Conservation (phyloP, 2,113 vertebrate genomes). For the Protobothrops mucrosquamatus region DNA sequence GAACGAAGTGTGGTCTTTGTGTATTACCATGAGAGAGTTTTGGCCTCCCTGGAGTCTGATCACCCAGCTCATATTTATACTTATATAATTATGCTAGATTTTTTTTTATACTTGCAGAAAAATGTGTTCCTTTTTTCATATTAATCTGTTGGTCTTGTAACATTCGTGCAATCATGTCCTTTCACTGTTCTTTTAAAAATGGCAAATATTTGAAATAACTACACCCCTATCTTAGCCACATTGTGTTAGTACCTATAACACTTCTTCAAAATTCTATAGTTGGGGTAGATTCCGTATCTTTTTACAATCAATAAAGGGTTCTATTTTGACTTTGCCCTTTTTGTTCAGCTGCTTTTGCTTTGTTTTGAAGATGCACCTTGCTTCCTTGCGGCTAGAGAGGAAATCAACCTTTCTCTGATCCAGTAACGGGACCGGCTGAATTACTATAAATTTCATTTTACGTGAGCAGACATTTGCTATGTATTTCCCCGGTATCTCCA, state of each 20-base stretch:
- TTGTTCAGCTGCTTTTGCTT: not conserved
- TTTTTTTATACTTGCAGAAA: not conserved
- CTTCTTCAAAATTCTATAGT: not conserved
- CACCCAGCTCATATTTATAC: not conserved
- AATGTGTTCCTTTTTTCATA: not conserved
- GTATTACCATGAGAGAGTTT: not conserved
- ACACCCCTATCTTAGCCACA: not conserved
- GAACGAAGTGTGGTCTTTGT: not conserved
- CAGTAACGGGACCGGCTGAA: not conserved
- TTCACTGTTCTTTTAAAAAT: not conserved
- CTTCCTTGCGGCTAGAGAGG: not conserved
- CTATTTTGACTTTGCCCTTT: not conserved
- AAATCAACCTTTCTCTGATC: not conserved
- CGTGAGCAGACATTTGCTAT: not conserved
- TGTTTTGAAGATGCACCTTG: not conserved
- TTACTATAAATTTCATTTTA: not conserved
- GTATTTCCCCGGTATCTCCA: not conserved
- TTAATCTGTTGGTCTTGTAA: not conserved
- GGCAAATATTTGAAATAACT: not conserved
- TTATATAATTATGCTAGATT: not conserved
- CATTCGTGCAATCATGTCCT: not conserved
- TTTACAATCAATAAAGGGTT: not conserved
- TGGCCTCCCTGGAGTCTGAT: not conserved
- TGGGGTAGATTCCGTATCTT: not conserved
- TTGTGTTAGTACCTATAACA: not conserved